Conservation (phyloP, 2,888 invertebrate genomes). For the Dioctria rufipes region DNA sequence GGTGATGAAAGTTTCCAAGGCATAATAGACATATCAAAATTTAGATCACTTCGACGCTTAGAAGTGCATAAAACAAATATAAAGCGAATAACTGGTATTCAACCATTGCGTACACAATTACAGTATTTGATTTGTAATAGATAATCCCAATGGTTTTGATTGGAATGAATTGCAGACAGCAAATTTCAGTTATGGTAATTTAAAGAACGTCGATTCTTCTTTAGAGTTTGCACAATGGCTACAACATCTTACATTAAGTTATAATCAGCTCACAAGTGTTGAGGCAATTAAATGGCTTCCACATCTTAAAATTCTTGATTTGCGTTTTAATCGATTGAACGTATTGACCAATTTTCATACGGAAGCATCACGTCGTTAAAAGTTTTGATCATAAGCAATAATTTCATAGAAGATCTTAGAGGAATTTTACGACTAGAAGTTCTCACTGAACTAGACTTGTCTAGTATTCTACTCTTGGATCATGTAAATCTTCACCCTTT, state of each 20-base stretch:
- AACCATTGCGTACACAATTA: slow-evolving; percentile 74
- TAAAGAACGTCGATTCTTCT: slow-evolving; percentile 74
- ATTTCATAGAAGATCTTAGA: slow-evolving; percentile 76
- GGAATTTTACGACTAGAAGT: slow-evolving; percentile 74
- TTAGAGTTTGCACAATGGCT: slow-evolving; percentile 76
- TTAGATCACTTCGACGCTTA: slow-evolving; percentile 72
- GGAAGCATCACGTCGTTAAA: slow-evolving; percentile 74
- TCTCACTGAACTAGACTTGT: slow-evolving; percentile 76
- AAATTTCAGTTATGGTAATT: slow-evolving; percentile 75
- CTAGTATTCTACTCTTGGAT: slow-evolving; percentile 77
- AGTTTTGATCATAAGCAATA: slow-evolving; percentile 76
- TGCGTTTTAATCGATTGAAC: too few species aligned
- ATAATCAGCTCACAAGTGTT: too few species aligned
- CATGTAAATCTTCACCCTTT: too few species aligned
- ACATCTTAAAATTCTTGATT: too few species aligned
- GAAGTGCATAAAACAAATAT: slow-evolving; percentile 76
- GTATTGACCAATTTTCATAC: slow-evolving; percentile 74
- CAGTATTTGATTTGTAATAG: slow-evolving; percentile 73
- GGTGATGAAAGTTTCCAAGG: slow-evolving; percentile 68
- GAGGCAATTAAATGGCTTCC: too few species aligned
- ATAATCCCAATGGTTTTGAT: slow-evolving; percentile 74
- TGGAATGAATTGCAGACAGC: slow-evolving; percentile 77
- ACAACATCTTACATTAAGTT: too few species aligned
- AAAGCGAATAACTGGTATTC: slow-evolving; percentile 74
- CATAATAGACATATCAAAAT: slow-evolving; percentile 75